Conservation (phyloP, 2,888 invertebrate genomes). For the Alviniconcha strummeri region DNA sequence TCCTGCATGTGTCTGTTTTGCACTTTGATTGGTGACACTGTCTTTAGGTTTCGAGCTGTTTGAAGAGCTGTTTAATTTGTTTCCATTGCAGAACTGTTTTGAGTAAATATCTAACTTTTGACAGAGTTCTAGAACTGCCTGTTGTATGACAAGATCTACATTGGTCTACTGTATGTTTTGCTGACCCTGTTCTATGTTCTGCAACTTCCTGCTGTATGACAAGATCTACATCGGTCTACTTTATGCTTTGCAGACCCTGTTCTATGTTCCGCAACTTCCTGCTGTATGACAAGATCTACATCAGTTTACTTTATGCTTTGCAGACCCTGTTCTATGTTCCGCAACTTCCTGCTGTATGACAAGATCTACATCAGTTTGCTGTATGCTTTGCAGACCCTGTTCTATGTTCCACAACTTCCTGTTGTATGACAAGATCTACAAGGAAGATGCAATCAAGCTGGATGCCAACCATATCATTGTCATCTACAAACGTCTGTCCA, state of each 20-base stretch:
- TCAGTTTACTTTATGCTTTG: slow-evolving; percentile 2
- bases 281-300: slow-evolving; percentile 51
- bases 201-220: too few species aligned
- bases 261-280: slow-evolving; percentile 64
- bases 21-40: too few species aligned
- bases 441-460: slow-evolving; percentile 56
- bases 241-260: slow-evolving; percentile 57
- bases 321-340: slow-evolving; percentile 65
- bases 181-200: too few species aligned
- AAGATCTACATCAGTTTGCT: slow-evolving; percentile 41
- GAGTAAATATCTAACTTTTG: too few species aligned
- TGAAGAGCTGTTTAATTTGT: too few species aligned
- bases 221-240: too few species aligned
- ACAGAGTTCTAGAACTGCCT: too few species aligned
- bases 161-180: too few species aligned
- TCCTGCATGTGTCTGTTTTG: background rate
- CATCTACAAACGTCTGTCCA: slow-evolving; percentile 63
- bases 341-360: slow-evolving; percentile 61
- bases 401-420: slow-evolving; percentile 64
- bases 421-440: slow-evolving; percentile 50
- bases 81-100: too few species aligned
- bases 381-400: slow-evolving; percentile 57
- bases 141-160: too few species aligned
- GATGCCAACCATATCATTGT: slow-evolving; percentile 69
- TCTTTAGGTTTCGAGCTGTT: too few species aligned